Evolutionary conservation across 2,888 invertebrate species (phyloP).

Genomic region (Tetranychus piercei): DNA sequence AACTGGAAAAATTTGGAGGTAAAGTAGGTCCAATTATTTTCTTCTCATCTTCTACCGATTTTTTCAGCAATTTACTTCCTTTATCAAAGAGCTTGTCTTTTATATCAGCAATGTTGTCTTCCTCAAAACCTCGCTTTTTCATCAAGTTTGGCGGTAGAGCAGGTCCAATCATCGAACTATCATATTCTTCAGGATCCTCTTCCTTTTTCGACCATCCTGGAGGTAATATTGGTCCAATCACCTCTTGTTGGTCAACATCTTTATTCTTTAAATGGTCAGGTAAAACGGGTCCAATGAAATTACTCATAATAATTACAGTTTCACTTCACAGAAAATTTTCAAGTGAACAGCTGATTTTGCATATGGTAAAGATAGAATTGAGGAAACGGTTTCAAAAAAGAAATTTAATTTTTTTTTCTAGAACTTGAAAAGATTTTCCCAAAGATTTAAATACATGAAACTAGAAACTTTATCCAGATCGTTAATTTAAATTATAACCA

Average conservation of each 20-base stretch:
- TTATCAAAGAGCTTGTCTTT: no score
- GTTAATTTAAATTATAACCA: no score
- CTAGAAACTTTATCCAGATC: neutral
- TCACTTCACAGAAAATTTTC: neutral
- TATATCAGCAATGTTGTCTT: no score
- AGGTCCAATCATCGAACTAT: neutral
- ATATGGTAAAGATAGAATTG: no score
- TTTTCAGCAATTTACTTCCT: no score
- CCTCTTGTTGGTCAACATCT: neutral
- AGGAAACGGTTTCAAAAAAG: no score
- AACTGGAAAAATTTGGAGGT: no score
- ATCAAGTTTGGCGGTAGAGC: neutral
- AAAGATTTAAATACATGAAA: neutral
- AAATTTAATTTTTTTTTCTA: no score
- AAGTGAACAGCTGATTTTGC: neutral
- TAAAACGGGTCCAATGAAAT: slow-evolving; percentile 3
- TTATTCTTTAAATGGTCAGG: neutral
- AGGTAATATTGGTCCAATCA: neutral
- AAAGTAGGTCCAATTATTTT: no score
- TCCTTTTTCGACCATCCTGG: neutral
- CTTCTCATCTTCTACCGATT: no score
- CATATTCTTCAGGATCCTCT: neutral
- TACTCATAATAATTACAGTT: neutral
- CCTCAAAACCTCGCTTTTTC: no score
- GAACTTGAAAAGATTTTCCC: neutral